Conservation (phyloP, 92 coral and sea anemone genomes). For the Siderastrea siderea region DNA sequence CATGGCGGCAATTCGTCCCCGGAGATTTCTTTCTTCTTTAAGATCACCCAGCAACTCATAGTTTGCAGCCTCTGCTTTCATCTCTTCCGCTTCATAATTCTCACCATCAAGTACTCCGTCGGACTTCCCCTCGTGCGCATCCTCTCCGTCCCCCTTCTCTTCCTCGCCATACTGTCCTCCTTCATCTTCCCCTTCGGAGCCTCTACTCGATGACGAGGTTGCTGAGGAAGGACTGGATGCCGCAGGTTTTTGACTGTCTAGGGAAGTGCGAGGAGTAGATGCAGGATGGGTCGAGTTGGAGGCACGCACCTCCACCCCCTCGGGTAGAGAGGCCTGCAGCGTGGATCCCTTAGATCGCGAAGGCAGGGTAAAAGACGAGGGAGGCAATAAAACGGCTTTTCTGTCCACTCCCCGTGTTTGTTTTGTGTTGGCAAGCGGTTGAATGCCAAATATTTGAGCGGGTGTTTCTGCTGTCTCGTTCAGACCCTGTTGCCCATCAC, state of each 20-base stretch:
- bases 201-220: constrained; percentile 15
- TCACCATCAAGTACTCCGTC: constrained; percentile 1
- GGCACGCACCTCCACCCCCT: constrained; percentile 21
- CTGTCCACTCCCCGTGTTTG: neutral
- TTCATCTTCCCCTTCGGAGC: constrained; percentile 24
- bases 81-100: neutral
- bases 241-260: constrained; percentile 19
- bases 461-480: neutral
- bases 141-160: constrained; percentile 16
- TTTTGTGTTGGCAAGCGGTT: neutral
- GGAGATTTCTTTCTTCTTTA: constrained; percentile 49
- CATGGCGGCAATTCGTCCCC: constrained; percentile 72
- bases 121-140: neutral
- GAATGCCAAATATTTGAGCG: neutral
- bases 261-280: constrained; percentile 57
- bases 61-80: constrained; percentile 11
- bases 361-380: constrained; percentile 61
- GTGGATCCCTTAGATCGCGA: constrained; percentile 11
- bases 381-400: constrained; percentile 56
- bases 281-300: constrained; percentile 31
- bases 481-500: neutral
- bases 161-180: neutral
- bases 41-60: constrained; percentile 13
- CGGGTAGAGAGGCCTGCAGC: constrained; percentile 9
- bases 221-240: constrained; percentile 22